Percentiles rank a stretch among this genome's conserved stretches.
phyloP scores from a whole-genome alignment of 2,888 invertebrate species.

The Lissocephala sabroskyi region DNA sequence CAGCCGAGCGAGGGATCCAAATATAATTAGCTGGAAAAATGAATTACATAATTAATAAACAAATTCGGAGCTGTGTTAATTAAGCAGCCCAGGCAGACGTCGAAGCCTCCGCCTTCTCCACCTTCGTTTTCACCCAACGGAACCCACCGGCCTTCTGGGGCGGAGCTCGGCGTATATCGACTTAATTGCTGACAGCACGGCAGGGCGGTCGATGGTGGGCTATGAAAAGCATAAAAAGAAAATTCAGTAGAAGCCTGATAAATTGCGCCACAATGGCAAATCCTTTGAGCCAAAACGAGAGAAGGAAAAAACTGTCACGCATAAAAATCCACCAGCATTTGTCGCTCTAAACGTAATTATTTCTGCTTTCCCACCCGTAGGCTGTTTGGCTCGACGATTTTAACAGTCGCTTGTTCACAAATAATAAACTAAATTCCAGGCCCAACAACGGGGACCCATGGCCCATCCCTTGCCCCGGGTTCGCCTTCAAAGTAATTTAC shows the following conservation, averaged over 20 bases:
- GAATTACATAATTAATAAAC: conserved; percentile 64
- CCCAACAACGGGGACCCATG: not conserved
- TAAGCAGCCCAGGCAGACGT: conserved; percentile 26
- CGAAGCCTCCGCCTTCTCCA: too few relatives aligned
- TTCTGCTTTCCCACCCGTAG: too few relatives aligned
- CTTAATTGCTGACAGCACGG: conserved; percentile 47
- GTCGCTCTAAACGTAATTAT: conserved; percentile 8
- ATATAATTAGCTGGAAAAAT: conserved; percentile 61
- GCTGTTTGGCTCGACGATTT: conserved; percentile 32
- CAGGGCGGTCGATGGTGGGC: conserved; percentile 16
- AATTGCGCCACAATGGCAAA: conserved; percentile 37
- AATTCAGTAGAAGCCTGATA: conserved; percentile 28
- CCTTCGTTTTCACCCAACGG: too few relatives aligned
- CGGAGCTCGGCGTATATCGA: too few relatives aligned
- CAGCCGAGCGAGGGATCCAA: conserved; percentile 46
- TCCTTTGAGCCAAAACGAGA: conserved; percentile 15
- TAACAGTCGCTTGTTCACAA: conserved; percentile 20
- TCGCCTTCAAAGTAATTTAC: too few relatives aligned
- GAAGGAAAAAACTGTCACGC: too few relatives aligned
- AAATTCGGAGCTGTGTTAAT: conserved; percentile 55
- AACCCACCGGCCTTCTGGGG: too few relatives aligned
- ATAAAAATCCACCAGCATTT: not conserved
- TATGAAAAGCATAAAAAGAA: conserved; percentile 20
- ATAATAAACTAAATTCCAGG: conserved; percentile 15
- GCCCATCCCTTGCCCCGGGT: too few relatives aligned